Base-by-base conservation (phyloP, 2,888 invertebrate species). In the Ligdia adustata region DNA sequence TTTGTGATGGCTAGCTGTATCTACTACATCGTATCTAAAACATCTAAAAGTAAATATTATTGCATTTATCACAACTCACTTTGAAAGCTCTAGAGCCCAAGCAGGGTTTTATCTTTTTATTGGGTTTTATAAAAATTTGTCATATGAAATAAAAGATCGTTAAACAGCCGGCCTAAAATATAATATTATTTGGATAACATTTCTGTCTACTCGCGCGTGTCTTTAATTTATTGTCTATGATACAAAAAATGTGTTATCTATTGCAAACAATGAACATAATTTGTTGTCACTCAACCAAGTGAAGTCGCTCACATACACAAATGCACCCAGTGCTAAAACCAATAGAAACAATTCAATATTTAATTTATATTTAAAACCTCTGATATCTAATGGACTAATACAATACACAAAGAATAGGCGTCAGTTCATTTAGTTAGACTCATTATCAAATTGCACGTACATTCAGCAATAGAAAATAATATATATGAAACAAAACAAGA, bases 311-410 rank as follows among this genome's bases (percentile, higher is more conserved):
- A 67, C 40, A 45, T 50, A 62, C 64, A 65, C 55, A 56, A 38
- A 50, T 57, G 60, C 57, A 62, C 60, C 43, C 50, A 45, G 66
- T 64, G 66, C 57, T 57, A 52, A 55, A 62, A 65, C 42, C 39
- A 49, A 60, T 38, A 48, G 58, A 34, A 42, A 12, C 31, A 60
- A 65, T 59, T 55, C 63, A 75, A 65, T 64, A 64, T 54, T 59
- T 55, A 56, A 48, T 60, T 62, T 67, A 26, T 57, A 48, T 62
- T 64, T 61, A 69, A 72, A 72, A 74, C 72, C 70, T 69, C 59
- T 73, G 35, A 76, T 72, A 79, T 71, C 79, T 85, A 83, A 73
- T 75, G 73, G 77, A 82, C 81, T 82, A 75, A 75, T 75, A 79
- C 71, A 72, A 75, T 75, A 79, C 70, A 73, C 67, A 66, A 64